Percentiles rank a stretch among this genome's conserved stretches.
Evolutionary conservation across 2,797 vertebrate species (phyloP).

Genomic region (Uromys caudimaculatus): DNA sequence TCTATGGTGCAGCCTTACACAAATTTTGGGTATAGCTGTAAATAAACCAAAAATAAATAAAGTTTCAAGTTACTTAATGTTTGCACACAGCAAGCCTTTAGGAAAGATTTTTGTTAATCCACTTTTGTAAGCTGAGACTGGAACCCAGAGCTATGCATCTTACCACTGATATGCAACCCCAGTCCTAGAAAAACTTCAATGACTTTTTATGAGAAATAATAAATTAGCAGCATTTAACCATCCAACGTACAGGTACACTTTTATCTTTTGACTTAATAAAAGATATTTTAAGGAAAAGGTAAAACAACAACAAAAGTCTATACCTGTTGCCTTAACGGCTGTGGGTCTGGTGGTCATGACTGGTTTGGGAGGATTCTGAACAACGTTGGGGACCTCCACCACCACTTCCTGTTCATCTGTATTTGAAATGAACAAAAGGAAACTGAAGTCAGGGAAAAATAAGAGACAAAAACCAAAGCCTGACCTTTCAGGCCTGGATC

Average conservation of each 20-base stretch:
- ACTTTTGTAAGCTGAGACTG: not conserved
- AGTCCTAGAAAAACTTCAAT: not conserved
- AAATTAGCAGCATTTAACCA: not conserved
- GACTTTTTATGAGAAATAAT: not conserved
- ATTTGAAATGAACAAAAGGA: conserved; percentile 62
- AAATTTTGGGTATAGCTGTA: not conserved
- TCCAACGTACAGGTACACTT: not conserved
- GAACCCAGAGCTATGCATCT: not conserved
- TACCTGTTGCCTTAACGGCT: conserved; percentile 95
- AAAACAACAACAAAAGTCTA: not conserved
- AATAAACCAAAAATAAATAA: not conserved
- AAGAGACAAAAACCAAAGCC: not conserved
- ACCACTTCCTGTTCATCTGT: conserved; percentile 92
- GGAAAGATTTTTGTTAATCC: not conserved
- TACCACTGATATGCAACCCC: not conserved
- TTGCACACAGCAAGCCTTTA: not conserved
- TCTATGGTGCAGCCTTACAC: not conserved
- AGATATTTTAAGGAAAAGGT: not conserved
- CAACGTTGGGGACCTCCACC: conserved; percentile 86
- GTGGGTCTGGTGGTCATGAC: conserved; percentile 88
- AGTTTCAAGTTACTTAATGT: not conserved
- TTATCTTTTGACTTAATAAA: not conserved
- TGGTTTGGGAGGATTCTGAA: conserved; percentile 84
- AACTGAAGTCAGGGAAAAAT: conserved; percentile 1
- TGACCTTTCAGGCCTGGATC: not conserved